These are phyloP conservation scores for Tinea semifulvella DNA, from an alignment of 2,888 invertebrate species.

Conservation along the genomic window DNA sequence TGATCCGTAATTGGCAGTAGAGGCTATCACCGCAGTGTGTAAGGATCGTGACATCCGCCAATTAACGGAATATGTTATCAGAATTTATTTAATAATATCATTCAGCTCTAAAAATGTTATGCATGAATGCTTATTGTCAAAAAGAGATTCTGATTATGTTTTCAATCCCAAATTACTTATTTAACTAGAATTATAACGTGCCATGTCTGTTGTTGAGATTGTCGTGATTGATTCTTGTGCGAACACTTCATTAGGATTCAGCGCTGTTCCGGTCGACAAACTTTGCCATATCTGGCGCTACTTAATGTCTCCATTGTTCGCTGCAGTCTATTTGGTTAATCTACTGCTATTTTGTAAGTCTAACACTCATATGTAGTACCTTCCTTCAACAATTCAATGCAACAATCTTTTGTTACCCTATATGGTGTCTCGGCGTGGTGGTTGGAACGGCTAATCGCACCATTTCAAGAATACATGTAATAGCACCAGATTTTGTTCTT, in stretches of 20 bases:
- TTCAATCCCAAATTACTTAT: no score
- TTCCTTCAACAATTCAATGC: neutral
- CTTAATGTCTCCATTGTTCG: constrained; percentile 60
- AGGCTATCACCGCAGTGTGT: constrained; percentile 51
- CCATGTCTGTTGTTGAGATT: neutral
- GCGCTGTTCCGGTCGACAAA: constrained; percentile 38
- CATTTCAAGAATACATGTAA: constrained; percentile 16
- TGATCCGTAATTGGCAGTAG: constrained; percentile 55
- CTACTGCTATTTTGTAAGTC: constrained; percentile 28
- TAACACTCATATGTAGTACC: constrained; percentile 10
- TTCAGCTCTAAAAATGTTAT: no score
- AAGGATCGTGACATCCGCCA: constrained; percentile 58
- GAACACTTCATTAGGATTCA: constrained; percentile 52
- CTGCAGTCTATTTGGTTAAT: constrained; percentile 35
- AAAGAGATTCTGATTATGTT: no score
- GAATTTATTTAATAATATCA: no score
- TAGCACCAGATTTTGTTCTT: neutral
- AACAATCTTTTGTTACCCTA: constrained; percentile 12
- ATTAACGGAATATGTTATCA: constrained; percentile 40
- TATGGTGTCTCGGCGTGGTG: constrained; percentile 8
- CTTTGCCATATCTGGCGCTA: constrained; percentile 51
- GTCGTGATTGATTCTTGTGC: constrained; percentile 16
- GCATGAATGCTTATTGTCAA: no score
- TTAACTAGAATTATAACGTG: constrained; percentile 7
- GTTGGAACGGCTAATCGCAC: constrained; percentile 40